These are phyloP conservation scores for Phragmatobia fuliginosa DNA, from an alignment of 2,888 invertebrate genomes.

Conservation along the genomic window DNA sequence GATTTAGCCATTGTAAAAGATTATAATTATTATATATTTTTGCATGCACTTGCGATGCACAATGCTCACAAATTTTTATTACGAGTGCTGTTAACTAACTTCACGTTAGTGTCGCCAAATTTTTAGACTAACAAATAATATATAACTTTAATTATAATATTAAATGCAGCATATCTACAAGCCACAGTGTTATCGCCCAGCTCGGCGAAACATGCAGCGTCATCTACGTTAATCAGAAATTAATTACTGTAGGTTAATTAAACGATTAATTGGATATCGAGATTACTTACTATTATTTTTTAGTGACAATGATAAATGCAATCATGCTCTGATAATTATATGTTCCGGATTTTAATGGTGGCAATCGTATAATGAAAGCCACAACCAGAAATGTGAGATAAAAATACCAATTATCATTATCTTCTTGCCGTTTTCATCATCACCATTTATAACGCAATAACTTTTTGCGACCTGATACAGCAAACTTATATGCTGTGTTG, in stretches of 20 bases:
- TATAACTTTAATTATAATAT: background rate
- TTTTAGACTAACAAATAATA: background rate
- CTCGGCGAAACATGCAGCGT: slow-evolving; percentile 17
- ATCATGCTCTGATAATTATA: slow-evolving; percentile 18
- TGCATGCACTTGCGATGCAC: too few species aligned
- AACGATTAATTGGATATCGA: slow-evolving; percentile 34
- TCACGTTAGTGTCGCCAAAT: too few species aligned
- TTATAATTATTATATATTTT: too few species aligned
- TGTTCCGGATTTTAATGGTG: background rate
- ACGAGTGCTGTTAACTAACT: too few species aligned
- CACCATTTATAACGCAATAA: too few species aligned
- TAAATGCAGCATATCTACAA: background rate
- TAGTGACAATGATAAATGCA: slow-evolving; percentile 14
- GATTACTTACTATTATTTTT: slow-evolving; percentile 23
- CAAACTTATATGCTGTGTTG: too few species aligned
- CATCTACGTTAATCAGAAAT: slow-evolving; percentile 25
- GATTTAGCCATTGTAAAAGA: background rate
- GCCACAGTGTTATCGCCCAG: slow-evolving; percentile 15
- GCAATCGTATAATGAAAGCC: too few species aligned
- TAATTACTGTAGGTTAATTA: slow-evolving; percentile 41
- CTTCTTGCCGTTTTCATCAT: too few species aligned
- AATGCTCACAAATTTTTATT: too few species aligned
- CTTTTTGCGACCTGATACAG: too few species aligned
- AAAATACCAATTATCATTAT: too few species aligned
- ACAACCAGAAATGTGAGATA: too few species aligned